Evolutionary conservation across 2,888 invertebrate species (phyloP).

Genomic region (Agriopis leucophaearia): DNA sequence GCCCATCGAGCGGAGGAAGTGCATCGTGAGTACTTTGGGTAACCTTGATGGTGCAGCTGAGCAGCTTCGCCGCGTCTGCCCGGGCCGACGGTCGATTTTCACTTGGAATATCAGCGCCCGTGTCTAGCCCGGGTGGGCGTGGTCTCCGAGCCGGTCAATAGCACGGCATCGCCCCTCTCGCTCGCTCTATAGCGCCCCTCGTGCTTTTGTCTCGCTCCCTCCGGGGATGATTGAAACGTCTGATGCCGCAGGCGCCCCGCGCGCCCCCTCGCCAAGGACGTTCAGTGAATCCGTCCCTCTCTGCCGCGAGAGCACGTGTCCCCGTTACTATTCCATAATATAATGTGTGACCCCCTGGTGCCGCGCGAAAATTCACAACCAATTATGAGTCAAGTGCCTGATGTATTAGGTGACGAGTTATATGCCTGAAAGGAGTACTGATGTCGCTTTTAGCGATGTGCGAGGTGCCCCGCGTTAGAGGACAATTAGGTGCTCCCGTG

Average conservation of each 20-base stretch:
- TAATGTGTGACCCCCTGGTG: slow-evolving; percentile 84
- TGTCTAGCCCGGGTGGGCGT: slow-evolving; percentile 85
- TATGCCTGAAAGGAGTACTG: slow-evolving; percentile 79
- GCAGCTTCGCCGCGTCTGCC: slow-evolving; percentile 78
- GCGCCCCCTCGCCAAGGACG: slow-evolving; percentile 85
- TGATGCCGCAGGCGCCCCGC: slow-evolving; percentile 86
- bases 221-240: slow-evolving; percentile 86
- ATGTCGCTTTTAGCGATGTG: slow-evolving; percentile 76
- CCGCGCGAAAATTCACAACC: slow-evolving; percentile 84
- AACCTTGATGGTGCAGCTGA: slow-evolving; percentile 80
- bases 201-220: slow-evolving; percentile 69
- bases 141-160: slow-evolving; percentile 85
- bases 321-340: slow-evolving; percentile 84
- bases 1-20: slow-evolving; percentile 59
- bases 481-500: slow-evolving; percentile 75
- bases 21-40: slow-evolving; percentile 71
- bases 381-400: slow-evolving; percentile 85
- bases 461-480: slow-evolving; percentile 70
- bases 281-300: slow-evolving; percentile 87
- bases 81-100: slow-evolving; percentile 85
- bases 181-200: slow-evolving; percentile 57
- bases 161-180: slow-evolving; percentile 77
- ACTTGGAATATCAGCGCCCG: slow-evolving; percentile 83
- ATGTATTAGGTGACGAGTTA: slow-evolving; percentile 79
- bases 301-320: slow-evolving; percentile 86